Evolutionary conservation across 2,888 invertebrate genomes (phyloP).

Genomic region (Orgyia antiqua): DNA sequence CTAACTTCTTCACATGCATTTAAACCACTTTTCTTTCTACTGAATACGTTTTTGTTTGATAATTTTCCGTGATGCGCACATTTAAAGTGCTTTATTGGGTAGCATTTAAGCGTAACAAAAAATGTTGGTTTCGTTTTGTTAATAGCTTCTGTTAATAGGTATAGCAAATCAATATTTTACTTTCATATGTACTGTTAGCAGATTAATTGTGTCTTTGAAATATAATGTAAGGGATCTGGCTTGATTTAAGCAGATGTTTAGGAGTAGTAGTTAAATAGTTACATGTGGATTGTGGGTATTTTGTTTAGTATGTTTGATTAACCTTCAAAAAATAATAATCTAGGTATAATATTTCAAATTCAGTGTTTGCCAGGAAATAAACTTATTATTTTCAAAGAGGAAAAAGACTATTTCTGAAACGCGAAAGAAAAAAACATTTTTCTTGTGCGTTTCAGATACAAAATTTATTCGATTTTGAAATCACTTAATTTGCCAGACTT

Average conservation of each 20-base stretch:
- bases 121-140: constrained; percentile 31
- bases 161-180: constrained; percentile 69
- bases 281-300: no score
- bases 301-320: no score
- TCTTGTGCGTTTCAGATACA: no score
- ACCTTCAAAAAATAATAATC: no score
- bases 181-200: constrained; percentile 53
- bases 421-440: no score
- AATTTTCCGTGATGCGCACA: constrained; percentile 40
- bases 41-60: constrained; percentile 31
- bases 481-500: no score
- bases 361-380: no score
- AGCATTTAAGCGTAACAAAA: constrained; percentile 31
- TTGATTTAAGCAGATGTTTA: not conserved
- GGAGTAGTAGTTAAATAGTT: no score
- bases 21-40: constrained; percentile 54
- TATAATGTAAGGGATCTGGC: not conserved
- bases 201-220: constrained; percentile 5
- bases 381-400: no score
- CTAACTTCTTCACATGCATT: constrained; percentile 34
- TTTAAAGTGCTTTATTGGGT: constrained; percentile 50
- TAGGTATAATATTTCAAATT: no score
- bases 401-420: no score
- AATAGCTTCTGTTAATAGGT: constrained; percentile 44
- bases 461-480: no score